phyloP scores from a whole-genome alignment of 2,888 invertebrate species.

The Machimus rusticus region DNA sequence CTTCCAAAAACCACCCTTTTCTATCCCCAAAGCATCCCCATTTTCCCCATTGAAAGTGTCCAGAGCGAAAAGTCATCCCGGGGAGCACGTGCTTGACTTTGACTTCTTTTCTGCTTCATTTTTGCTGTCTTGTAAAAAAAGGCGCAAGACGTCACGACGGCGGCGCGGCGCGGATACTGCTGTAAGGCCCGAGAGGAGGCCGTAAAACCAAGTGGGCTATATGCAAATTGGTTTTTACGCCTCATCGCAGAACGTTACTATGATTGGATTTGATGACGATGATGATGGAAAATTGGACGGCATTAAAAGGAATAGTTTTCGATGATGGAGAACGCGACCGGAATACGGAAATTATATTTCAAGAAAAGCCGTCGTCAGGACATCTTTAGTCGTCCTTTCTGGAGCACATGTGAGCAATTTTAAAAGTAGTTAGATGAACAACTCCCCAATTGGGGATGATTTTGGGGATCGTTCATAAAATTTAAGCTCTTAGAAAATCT shows the following conservation, averaged over 20 bases:
- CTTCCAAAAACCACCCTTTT: not conserved
- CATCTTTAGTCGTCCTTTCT: not conserved
- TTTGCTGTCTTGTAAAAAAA: not conserved
- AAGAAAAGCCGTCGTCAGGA: not conserved
- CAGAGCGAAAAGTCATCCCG: not conserved
- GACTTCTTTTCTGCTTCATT: not conserved
- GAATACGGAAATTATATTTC: constrained; percentile 3
- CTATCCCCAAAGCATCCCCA: not conserved
- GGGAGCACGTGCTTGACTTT: constrained; percentile 34
- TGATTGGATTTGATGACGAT: constrained; percentile 43
- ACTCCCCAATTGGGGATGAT: not conserved
- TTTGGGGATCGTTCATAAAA: not conserved
- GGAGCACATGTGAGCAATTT: not conserved
- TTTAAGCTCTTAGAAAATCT: not conserved
- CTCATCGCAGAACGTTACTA: constrained; percentile 50
- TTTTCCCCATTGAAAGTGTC: not conserved
- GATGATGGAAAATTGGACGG: constrained; percentile 41
- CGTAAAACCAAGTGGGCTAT: constrained; percentile 46
- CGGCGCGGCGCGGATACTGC: not conserved
- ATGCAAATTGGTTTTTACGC: constrained; percentile 50
- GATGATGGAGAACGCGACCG: constrained; percentile 15
- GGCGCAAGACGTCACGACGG: not conserved
- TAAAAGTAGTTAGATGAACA: not conserved
- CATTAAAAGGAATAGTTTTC: constrained; percentile 32
- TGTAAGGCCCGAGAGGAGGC: constrained; percentile 45